phyloP scores from a whole-genome alignment of 2,888 invertebrate genomes.

The Mellilla xanthometata region DNA sequence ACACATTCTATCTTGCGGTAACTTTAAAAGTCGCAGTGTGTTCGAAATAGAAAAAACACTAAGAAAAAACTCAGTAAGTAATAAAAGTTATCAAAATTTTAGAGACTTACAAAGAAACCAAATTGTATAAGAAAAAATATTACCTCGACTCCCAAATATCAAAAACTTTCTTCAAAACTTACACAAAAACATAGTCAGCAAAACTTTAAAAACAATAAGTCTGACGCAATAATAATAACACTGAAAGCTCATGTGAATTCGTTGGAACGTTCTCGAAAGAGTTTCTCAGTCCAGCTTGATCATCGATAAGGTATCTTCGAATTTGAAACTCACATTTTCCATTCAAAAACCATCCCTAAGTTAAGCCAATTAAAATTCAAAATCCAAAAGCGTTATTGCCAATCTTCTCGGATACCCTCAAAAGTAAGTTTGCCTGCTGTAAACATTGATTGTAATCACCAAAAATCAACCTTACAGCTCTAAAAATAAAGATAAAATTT shows the following conservation, averaged over 20 bases:
- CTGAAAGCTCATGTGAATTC: constrained; percentile 20
- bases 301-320: constrained; percentile 15
- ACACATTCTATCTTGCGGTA: no score
- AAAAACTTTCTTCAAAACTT: no score
- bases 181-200: background rate
- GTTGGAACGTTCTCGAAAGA: constrained; percentile 17
- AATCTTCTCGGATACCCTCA: background rate
- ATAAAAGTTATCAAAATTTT: no score
- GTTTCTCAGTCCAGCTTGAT: constrained; percentile 23
- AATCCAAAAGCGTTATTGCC: background rate
- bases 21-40: no score
- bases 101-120: no score
- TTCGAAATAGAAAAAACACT: no score
- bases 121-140: no score
- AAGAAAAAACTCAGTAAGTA: no score
- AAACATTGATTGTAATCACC: background rate
- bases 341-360: background rate
- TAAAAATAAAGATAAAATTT: constrained; percentile 5
- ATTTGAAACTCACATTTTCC: background rate
- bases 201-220: constrained; percentile 6
- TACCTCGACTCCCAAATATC: no score
- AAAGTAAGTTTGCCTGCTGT: constrained; percentile 6
- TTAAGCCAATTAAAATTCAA: background rate
- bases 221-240: constrained; percentile 5
- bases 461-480: background rate